phyloP scores from a whole-genome alignment of 2,888 invertebrate species.

The Formica aserva region DNA sequence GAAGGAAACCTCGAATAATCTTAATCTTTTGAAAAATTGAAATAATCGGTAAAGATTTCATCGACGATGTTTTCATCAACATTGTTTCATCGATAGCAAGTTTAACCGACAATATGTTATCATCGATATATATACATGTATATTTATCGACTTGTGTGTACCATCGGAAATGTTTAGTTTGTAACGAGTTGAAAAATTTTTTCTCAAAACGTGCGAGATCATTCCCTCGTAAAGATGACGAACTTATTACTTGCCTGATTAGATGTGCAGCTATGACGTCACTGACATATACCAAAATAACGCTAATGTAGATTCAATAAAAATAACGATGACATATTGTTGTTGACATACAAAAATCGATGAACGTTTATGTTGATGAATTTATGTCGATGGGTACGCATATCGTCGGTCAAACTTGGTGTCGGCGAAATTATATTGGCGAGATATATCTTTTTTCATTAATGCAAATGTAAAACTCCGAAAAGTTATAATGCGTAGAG shows the following conservation, averaged over 20 bases:
- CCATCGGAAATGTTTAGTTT: constrained; percentile 4
- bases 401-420: neutral
- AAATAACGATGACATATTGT: neutral
- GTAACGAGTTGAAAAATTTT: constrained; percentile 4
- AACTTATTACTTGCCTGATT: neutral
- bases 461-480: neutral
- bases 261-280: neutral
- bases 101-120: neutral
- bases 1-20: neutral
- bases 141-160: constrained; percentile 14
- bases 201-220: neutral
- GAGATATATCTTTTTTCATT: neutral
- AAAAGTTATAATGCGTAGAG: neutral
- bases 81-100: neutral
- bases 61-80: neutral
- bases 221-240: constrained; percentile 5
- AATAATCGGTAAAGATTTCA: neutral
- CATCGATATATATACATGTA: neutral
- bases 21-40: neutral
- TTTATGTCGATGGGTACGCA: neutral
- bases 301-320: neutral
- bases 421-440: neutral
- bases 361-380: neutral
- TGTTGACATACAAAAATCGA: neutral
- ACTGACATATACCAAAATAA: neutral